A percentile compares a stretch with the other conserved stretches of the same genome.
These are phyloP conservation scores for Dolichopus griseipennis DNA, from an alignment of 2,888 invertebrate species.

Conservation along the genomic window DNA sequence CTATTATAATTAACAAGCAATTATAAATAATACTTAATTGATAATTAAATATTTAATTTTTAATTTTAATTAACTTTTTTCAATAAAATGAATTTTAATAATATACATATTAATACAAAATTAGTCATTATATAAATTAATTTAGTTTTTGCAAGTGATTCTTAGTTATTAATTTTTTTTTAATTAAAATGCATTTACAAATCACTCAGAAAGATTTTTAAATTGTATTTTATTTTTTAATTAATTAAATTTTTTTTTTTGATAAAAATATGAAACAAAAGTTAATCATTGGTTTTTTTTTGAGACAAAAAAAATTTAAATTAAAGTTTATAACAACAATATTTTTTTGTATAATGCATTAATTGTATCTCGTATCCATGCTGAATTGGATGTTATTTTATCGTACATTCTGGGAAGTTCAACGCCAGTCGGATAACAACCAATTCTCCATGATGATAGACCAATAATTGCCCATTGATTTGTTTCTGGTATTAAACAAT, in stretches of 20 bases:
- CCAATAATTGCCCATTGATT: conserved; percentile 72
- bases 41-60: too few species aligned
- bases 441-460: conserved; percentile 77
- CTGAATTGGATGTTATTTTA: conserved; percentile 69
- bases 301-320: background rate
- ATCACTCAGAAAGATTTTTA: conserved; percentile 7
- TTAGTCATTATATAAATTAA: too few species aligned
- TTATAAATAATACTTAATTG: too few species aligned
- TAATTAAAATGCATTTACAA: conserved; percentile 10
- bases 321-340: too few species aligned
- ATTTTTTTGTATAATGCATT: conserved; percentile 37
- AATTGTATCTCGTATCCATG: conserved; percentile 76
- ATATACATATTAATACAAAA: conserved; percentile 19
- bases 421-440: conserved; percentile 66
- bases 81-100: too few species aligned
- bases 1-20: too few species aligned
- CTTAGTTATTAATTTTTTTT: conserved; percentile 7
- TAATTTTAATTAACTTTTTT: too few species aligned
- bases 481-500: conserved; percentile 63
- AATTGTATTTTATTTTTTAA: background rate
- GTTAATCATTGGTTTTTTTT: background rate
- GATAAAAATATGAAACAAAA: background rate
- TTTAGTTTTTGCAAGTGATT: too few species aligned
- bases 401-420: conserved; percentile 77
- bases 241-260: too few species aligned